Evolutionary conservation across 2,797 vertebrate genomes (phyloP).

Genomic region (Alca torda): DNA sequence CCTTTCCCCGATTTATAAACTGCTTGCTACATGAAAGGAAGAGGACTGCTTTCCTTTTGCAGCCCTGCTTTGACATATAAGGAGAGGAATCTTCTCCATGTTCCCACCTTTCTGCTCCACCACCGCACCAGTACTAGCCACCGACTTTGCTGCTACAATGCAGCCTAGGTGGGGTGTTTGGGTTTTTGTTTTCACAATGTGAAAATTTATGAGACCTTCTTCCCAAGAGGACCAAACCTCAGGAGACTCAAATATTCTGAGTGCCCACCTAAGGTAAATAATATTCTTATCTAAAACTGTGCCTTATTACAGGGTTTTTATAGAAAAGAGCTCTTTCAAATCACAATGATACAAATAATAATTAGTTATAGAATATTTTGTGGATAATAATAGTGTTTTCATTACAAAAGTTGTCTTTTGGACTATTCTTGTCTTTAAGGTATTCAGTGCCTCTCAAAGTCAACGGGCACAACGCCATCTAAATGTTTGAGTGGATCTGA

Average conservation of each 20-base stretch:
- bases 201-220: not conserved
- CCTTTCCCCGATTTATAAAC: constrained; percentile 17
- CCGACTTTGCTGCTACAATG: not conserved
- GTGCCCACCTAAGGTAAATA: not conserved
- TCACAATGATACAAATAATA: not conserved
- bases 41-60: not conserved
- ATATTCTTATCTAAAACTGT: not conserved
- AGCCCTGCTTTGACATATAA: not conserved
- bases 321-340: not conserved
- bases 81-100: not conserved
- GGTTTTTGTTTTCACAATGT: not conserved
- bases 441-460: not conserved
- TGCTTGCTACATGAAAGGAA: not conserved
- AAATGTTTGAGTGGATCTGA: not conserved
- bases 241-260: not conserved
- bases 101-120: not conserved
- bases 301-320: not conserved
- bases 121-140: not conserved
- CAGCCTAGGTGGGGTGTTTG: not conserved
- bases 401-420: not conserved
- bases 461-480: not conserved
- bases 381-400: not conserved
- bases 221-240: not conserved
- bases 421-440: not conserved
- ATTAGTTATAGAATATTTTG: not conserved